Conservation (phyloP, 1,140 invertebrate species). For the Copidosoma floridanum region DNA sequence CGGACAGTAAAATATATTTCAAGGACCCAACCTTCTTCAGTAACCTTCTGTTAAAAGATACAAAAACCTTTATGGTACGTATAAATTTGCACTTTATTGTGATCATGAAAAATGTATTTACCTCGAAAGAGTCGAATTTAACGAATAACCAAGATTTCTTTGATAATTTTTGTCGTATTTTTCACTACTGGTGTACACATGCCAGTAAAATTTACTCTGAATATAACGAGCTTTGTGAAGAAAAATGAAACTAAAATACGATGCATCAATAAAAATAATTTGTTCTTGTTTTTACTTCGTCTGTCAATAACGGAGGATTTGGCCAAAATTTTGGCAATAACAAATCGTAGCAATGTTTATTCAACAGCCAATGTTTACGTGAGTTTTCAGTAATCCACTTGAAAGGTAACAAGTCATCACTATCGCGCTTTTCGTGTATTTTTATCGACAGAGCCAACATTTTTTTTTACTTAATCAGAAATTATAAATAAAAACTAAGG, state of each 20-base stretch:
- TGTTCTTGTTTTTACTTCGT: background rate
- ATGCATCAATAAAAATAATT: no score
- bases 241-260: background rate
- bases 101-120: background rate
- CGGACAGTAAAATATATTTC: background rate
- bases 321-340: background rate
- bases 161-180: background rate
- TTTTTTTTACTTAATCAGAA: no score
- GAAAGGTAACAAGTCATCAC: background rate
- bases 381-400: background rate
- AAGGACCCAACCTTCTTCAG: background rate
- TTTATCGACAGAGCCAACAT: background rate
- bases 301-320: background rate
- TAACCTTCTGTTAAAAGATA: background rate
- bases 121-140: background rate
- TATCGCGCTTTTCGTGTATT: background rate
- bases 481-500: no score
- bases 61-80: background rate
- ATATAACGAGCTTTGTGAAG: background rate
- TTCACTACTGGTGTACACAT: background rate
- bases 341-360: background rate
- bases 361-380: background rate
- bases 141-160: background rate
- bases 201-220: conserved; percentile 2
- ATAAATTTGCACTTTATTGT: background rate